Evolutionary conservation across 2,113 vertebrate genomes (phyloP).

Genomic region (Centrocercus urophasianus): DNA sequence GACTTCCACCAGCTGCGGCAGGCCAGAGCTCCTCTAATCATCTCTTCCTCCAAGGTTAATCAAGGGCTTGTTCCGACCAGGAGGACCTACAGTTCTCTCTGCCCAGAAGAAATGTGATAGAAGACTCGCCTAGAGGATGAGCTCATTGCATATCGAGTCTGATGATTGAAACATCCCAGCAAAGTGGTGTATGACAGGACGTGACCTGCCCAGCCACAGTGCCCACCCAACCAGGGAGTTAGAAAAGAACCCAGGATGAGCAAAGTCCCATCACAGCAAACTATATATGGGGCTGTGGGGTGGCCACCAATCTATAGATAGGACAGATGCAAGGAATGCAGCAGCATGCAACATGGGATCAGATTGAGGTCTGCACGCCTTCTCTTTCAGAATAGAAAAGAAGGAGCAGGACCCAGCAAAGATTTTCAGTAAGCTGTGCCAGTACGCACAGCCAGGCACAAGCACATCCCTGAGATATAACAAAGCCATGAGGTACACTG

Average conservation of each 20-base stretch:
- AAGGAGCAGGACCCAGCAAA: neutral
- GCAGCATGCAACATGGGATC: neutral
- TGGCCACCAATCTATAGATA: neutral
- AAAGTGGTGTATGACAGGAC: neutral
- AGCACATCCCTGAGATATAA: neutral
- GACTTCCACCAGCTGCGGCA: neutral
- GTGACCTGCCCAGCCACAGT: neutral
- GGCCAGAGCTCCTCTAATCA: neutral
- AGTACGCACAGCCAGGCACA: neutral
- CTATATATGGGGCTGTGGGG: neutral
- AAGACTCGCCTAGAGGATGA: neutral
- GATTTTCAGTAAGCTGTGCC: neutral
- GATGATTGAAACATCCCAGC: neutral
- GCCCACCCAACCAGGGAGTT: neutral
- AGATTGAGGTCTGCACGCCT: neutral
- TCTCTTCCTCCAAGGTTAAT: neutral
- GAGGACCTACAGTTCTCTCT: neutral
- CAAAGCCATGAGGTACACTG: neutral
- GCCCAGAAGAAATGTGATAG: neutral
- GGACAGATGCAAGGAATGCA: accelerated
- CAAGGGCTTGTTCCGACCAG: neutral
- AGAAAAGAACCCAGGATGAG: neutral
- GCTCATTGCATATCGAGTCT: accelerated
- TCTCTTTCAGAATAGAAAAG: neutral
- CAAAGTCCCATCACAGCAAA: neutral